A percentile compares a stretch with the other conserved stretches of the same genome.
Evolutionary conservation across 2,113 vertebrate species (phyloP).

Genomic region (Erpornis zantholeuca): DNA sequence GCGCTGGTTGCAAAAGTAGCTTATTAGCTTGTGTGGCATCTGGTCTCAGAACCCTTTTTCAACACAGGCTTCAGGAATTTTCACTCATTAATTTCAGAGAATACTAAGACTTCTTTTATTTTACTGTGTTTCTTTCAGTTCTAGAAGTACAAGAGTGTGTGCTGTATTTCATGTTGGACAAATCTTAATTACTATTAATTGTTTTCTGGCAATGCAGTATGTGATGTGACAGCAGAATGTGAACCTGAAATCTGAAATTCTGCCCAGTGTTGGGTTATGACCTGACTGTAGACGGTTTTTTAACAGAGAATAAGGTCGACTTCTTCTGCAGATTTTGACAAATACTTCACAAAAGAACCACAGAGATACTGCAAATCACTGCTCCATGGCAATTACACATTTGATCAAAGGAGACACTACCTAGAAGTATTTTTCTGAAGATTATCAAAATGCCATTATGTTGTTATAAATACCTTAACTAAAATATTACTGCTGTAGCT

Average conservation of each 20-base stretch:
- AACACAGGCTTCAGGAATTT: background rate
- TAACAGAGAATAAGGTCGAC: background rate
- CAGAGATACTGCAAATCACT: background rate
- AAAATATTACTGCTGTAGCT: background rate
- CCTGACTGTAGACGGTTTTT: background rate
- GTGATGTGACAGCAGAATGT: background rate
- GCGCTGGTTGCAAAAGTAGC: background rate
- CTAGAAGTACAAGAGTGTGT: background rate
- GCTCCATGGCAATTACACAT: background rate
- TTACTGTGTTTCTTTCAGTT: background rate
- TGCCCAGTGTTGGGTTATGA: background rate
- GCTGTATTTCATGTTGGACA: background rate
- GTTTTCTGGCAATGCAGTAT: background rate
- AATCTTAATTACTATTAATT: slow-evolving; percentile 37
- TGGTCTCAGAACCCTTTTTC: background rate
- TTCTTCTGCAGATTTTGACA: background rate
- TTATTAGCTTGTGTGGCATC: background rate
- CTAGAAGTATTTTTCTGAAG: background rate
- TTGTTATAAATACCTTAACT: background rate
- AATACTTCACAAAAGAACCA: background rate
- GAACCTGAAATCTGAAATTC: slow-evolving; percentile 43
- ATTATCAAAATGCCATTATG: background rate
- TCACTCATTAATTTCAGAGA: background rate
- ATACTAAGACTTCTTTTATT: background rate
- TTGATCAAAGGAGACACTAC: background rate